Conservation (phyloP, 2,888 invertebrate species). For the Panzeria rudis region DNA sequence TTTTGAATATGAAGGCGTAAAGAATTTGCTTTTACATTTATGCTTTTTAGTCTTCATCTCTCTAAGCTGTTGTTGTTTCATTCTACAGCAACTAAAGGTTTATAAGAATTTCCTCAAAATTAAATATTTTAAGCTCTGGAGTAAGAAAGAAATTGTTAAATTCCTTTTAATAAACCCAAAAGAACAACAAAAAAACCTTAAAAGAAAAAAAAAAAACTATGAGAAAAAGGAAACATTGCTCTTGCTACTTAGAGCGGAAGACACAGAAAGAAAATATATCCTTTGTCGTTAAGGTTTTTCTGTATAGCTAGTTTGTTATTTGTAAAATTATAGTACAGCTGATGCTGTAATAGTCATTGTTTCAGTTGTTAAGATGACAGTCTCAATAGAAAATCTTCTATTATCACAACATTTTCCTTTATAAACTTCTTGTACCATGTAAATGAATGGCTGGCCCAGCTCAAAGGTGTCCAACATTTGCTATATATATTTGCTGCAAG, state of each 20-base stretch:
- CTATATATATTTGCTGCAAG: background rate
- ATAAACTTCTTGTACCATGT: background rate
- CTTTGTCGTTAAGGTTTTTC: constrained; percentile 23
- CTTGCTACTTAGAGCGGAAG: constrained; percentile 8
- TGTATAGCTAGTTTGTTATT: background rate
- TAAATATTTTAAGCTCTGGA: background rate
- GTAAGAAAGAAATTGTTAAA: background rate
- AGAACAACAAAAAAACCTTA: background rate
- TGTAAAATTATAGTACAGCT: background rate
- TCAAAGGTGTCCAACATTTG: background rate
- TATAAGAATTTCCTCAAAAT: constrained; percentile 5
- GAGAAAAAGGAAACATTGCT: constrained; percentile 24
- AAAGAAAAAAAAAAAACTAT: background rate
- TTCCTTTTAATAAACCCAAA: constrained; percentile 22
- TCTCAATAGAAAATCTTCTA: background rate
- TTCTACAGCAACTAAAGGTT: background rate
- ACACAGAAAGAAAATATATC: constrained; percentile 24
- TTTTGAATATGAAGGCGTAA: background rate
- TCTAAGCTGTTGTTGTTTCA: background rate
- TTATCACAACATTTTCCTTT: background rate
- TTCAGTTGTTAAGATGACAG: constrained; percentile 9
- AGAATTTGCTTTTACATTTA: background rate
- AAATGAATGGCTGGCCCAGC: background rate
- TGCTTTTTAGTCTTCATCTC: background rate
- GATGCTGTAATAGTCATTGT: constrained; percentile 31